Evolutionary conservation across 2,797 vertebrate genomes (phyloP), one percentile per base, ranked within the genome.

Genomic region (Huso huso): DNA sequence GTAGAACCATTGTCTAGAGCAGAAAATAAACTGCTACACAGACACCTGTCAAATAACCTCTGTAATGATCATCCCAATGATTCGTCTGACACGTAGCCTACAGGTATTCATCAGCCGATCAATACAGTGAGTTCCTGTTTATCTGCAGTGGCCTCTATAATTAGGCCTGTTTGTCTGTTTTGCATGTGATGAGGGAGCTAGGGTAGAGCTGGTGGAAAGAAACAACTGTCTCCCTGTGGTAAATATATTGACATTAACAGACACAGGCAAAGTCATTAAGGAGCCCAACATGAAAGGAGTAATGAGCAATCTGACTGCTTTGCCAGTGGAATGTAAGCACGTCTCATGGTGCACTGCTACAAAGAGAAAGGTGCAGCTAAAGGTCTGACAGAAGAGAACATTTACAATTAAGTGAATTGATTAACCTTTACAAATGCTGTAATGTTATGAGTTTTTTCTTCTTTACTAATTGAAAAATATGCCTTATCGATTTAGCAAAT

Each of bases 381-480:
- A 78, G 75, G 72, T 77, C 76, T 81, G 79, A 78, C 78, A 82
- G 78, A 70, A 73, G 79, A 84, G 77, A 82, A 71, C 78, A 79
- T 83, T 84, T 84, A 78, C 83, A 85, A 86, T 89, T 87, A 86
- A 72, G 73, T 85, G 83, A 85, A 87, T 85, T 83, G 81, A 89
- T 87, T 87, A 88, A 86, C 84, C 82, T 88, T 86, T 86, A 83
- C 72, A 79, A 83, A 84, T 73, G 76, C 73, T 86, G 75, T 80
- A 84, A 77, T 72, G 83, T 80, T 82, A 77, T 49, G 61, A 82
- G 73, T 13, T 18, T 75, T 81, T 83, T 37, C 4, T 37, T 72
- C 71, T 60, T 50, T 63, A 60, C 66, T 62, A 60, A 75, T 72
- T 73, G 78, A 84, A 79, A 79, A 82, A 78, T 81, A 72, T 6